phyloP scores from a whole-genome alignment of 2,797 vertebrate species.

The Melanotaenia boesemani region DNA sequence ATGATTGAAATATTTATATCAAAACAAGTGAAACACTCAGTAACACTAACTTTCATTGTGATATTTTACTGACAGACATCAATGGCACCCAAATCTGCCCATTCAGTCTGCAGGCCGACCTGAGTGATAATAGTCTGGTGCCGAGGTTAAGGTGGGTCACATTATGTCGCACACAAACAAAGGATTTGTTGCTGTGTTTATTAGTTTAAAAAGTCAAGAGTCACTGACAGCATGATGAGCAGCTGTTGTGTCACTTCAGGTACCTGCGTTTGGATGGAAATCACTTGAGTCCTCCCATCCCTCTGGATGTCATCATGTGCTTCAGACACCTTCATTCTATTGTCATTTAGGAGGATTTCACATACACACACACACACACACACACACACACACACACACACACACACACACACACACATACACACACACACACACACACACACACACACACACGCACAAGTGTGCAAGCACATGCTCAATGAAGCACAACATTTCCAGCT shows the following conservation, averaged over 20 bases:
- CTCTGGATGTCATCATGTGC: conserved; percentile 95
- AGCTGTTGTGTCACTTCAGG: conserved; percentile 53
- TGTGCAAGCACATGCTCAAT: conserved; percentile 14
- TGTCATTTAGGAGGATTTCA: conserved; percentile 84
- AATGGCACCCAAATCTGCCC: conserved; percentile 95
- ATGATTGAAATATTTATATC: not conserved
- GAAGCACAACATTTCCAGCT: conserved; percentile 26
- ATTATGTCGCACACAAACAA: conserved; percentile 2
- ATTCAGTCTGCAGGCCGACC: conserved; percentile 66
- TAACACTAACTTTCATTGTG: not conserved
- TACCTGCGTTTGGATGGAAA: conserved; percentile 97
- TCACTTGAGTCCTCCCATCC: conserved; percentile 91
- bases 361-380: conserved; percentile 6
- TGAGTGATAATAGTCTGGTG: conserved; percentile 70
- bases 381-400: conserved; percentile 5
- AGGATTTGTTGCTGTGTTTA: not conserved
- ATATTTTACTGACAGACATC: conserved; percentile 83
- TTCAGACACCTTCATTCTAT: conserved; percentile 95
- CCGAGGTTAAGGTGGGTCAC: conserved; percentile 86
- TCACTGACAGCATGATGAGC: not conserved
- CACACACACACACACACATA: conserved; percentile 9
- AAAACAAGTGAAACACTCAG: not conserved
- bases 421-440: conserved; percentile 5
- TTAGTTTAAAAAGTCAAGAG: not conserved
- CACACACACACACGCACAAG: conserved; percentile 8